A percentile compares a stretch with the other conserved stretches of the same genome.
Evolutionary conservation across 2,113 vertebrate species (phyloP).

Genomic region (Strix aluco): DNA sequence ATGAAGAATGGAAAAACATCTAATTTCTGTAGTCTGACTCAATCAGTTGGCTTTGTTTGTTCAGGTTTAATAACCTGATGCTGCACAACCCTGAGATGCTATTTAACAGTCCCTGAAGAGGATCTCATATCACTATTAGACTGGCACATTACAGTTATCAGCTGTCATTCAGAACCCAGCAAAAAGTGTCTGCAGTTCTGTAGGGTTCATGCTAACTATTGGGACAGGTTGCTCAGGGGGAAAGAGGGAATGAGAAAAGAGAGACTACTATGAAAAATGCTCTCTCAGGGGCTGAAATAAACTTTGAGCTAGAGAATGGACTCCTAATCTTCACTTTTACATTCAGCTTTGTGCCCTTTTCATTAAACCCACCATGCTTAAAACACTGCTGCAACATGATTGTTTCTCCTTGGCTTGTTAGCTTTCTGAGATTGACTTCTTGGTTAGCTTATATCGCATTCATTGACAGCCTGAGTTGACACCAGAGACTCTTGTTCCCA

Average conservation of each 20-base stretch:
- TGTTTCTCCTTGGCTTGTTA: neutral
- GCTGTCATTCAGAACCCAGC: neutral
- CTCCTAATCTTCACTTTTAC: neutral
- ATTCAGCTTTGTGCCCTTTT: neutral
- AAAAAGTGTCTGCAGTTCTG: neutral
- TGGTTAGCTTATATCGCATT: neutral
- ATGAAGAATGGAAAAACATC: neutral
- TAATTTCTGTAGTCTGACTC: neutral
- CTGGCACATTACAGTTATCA: neutral
- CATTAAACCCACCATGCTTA: neutral
- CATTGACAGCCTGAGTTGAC: neutral
- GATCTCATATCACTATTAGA: neutral
- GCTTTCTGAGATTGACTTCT: neutral
- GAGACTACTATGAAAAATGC: neutral
- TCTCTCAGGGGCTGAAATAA: neutral
- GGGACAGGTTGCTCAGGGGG: neutral
- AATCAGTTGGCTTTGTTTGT: neutral
- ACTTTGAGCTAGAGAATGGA: neutral
- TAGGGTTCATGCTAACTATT: neutral
- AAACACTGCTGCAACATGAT: neutral
- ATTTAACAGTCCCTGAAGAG: neutral
- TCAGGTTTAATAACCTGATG: neutral
- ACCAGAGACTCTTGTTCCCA: neutral
- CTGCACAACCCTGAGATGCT: neutral
- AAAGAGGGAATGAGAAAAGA: neutral